These are phyloP conservation scores for Carduelis carduelis DNA, from an alignment of 2,797 vertebrate species.

Conservation along the genomic window DNA sequence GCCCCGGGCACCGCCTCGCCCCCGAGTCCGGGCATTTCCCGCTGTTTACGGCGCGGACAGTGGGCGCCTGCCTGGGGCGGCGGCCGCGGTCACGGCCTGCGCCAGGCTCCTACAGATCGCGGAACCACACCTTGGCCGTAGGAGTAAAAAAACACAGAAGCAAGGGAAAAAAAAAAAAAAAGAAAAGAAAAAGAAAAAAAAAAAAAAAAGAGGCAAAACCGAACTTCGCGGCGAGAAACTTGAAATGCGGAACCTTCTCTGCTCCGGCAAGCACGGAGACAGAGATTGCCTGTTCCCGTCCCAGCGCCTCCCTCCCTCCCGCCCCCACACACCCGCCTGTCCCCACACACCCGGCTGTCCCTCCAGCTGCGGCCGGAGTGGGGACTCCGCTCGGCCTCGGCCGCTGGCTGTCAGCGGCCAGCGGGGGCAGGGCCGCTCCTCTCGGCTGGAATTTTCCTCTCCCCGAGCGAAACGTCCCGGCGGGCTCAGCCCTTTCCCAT, in stretches of 20 bases:
- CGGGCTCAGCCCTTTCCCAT: neutral
- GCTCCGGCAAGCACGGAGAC: neutral
- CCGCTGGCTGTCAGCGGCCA: neutral
- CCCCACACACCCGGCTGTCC: neutral
- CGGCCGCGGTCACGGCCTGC: neutral
- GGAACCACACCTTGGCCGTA: conserved; percentile 39
- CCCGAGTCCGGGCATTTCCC: neutral
- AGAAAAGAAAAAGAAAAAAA: accelerated
- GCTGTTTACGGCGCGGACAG: neutral
- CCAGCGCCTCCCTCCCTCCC: neutral
- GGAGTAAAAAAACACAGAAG: neutral
- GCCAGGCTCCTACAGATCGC: neutral
- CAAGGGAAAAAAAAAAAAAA: no score
- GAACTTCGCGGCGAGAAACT: conserved; percentile 25
- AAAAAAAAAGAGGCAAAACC: neutral
- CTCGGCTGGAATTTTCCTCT: conserved; percentile 45
- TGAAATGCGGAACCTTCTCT: neutral
- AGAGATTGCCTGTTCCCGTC: neutral
- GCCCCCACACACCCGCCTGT: neutral
- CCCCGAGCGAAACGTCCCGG: neutral
- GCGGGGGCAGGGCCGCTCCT: conserved; percentile 45
- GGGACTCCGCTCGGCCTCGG: neutral
- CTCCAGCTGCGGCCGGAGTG: neutral
- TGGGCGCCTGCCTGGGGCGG: neutral
- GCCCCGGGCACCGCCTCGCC: neutral